Evolutionary conservation across 2,113 vertebrate genomes (phyloP), one percentile per base, ranked within the genome.

Genomic region (Arenaria interpres): DNA sequence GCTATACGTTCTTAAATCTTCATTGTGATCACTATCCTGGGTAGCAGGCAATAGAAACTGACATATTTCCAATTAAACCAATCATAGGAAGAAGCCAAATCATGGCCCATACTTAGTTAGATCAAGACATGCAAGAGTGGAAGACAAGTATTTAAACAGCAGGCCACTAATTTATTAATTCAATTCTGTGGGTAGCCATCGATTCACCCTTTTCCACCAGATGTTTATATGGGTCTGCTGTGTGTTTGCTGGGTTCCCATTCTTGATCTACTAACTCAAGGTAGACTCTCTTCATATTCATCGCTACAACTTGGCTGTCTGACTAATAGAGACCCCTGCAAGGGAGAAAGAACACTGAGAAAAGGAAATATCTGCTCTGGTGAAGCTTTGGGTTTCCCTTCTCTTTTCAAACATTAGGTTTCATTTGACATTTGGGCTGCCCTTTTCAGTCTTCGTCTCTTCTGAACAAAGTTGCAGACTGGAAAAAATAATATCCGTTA

Each of bases 1-100:
- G 60, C 35, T 51, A 51, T 24, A 48, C 69, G 32, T 57, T 92
- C n/a, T 93, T 73, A 88, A 90, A 73, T 69, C 62, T 88, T 94
- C 50, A 48, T 48, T 73, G 28, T 0, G 0, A 71, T 66, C 39
- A 37, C 56, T 83, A 23, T 20, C 35, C 63, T 77, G 33, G 18
- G 59, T 93, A 76, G 85, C 0, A 0, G 19, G 53, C 69, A 79
- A 50, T 30, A 37, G 71, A 79, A 85, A 60, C 15, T 50, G 78
- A 76, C 51, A 63, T 10, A 60, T 88, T 93, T 93, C 71, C 78
- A 85, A 25, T 85, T 82, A 92, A 85, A 76, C 6, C 35, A 73
- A 2, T 37, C 48, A 62, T 9, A 73, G 39, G 23, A 51, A 76
- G 63, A 68, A 75, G 11, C 3, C 50, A 69, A 73, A 60, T 54